Evolutionary conservation across 2,888 invertebrate species (phyloP).

Genomic region (Tineola bisselliella): DNA sequence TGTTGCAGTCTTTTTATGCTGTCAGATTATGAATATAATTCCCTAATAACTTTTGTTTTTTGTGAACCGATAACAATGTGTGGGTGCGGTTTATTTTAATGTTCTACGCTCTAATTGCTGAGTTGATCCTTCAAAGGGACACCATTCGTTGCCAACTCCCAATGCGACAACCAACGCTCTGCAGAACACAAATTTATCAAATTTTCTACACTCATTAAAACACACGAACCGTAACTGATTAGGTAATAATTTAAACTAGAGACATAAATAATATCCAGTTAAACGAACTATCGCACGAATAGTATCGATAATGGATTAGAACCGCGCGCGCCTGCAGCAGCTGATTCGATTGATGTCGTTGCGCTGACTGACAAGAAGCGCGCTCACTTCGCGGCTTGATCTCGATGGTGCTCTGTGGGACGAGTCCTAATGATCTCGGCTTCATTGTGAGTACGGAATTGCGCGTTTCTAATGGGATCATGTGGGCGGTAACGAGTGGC

Average conservation of each 20-base stretch:
- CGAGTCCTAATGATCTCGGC: slow-evolving; percentile 50
- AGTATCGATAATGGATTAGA: slow-evolving; percentile 15
- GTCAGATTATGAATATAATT: background rate
- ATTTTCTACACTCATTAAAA: slow-evolving; percentile 38
- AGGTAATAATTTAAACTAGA: slow-evolving; percentile 17
- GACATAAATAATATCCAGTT: slow-evolving; percentile 21
- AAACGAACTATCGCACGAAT: slow-evolving; percentile 16
- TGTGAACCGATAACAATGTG: slow-evolving; percentile 16
- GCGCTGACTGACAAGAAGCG: slow-evolving; percentile 38
- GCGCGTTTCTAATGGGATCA: slow-evolving; percentile 41
- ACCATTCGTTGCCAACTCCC: slow-evolving; percentile 29
- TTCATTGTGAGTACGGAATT: slow-evolving; percentile 44
- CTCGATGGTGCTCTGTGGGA: slow-evolving; percentile 26
- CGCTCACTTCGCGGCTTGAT: slow-evolving; percentile 23
- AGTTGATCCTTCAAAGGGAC: slow-evolving; percentile 32
- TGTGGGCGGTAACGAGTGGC: slow-evolving; percentile 35
- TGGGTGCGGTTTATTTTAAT: slow-evolving; percentile 33
- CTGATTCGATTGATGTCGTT: slow-evolving; percentile 51
- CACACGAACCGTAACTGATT: slow-evolving; percentile 36
- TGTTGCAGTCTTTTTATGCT: background rate
- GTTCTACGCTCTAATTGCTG: slow-evolving; percentile 37
- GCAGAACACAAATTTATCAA: slow-evolving; percentile 40
- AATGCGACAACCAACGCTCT: slow-evolving; percentile 24
- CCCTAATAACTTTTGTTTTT: background rate
- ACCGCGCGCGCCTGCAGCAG: slow-evolving; percentile 31